A percentile compares a stretch with the other conserved stretches of the same genome.
These are phyloP conservation scores for Chrysogorgia sp. DNA, from an alignment of 92 coral and sea anemone genomes.

Conservation along the genomic window DNA sequence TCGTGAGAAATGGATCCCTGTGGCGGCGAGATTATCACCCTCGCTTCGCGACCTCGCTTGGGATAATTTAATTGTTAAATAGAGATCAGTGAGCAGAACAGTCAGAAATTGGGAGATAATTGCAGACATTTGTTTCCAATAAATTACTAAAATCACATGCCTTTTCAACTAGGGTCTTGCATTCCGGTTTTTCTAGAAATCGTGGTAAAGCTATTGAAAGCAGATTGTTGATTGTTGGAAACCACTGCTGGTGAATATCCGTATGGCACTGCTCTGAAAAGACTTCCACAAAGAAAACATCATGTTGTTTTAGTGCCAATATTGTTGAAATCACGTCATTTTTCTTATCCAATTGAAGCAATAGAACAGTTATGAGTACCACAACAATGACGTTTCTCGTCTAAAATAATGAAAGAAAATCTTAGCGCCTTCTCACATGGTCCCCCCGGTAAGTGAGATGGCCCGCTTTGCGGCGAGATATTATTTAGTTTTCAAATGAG, in stretches of 20 bases:
- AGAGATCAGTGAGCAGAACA: no score
- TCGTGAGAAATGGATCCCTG: no score
- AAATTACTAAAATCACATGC: slow-evolving; percentile 2
- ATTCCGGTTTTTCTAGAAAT: not conserved
- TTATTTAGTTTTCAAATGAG: not conserved
- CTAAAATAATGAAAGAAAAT: not conserved
- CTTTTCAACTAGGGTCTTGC: not conserved
- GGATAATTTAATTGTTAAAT: no score
- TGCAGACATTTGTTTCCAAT: no score
- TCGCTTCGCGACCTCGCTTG: no score
- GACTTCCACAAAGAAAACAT: not conserved
- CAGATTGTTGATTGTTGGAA: not conserved
- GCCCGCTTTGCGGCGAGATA: no score
- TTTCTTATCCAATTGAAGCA: not conserved
- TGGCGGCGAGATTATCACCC: no score
- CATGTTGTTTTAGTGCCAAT: not conserved
- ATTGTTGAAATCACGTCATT: not conserved
- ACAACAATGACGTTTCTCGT: not conserved
- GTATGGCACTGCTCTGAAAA: not conserved
- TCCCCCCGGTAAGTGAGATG: not conserved
- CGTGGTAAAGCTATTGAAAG: not conserved
- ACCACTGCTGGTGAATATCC: not conserved
- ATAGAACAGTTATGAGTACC: not conserved
- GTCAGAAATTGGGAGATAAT: no score
- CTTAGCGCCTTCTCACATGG: no score